Base-by-base conservation (phyloP, 2,888 invertebrate species). In the Polyommatus iphigenia region DNA sequence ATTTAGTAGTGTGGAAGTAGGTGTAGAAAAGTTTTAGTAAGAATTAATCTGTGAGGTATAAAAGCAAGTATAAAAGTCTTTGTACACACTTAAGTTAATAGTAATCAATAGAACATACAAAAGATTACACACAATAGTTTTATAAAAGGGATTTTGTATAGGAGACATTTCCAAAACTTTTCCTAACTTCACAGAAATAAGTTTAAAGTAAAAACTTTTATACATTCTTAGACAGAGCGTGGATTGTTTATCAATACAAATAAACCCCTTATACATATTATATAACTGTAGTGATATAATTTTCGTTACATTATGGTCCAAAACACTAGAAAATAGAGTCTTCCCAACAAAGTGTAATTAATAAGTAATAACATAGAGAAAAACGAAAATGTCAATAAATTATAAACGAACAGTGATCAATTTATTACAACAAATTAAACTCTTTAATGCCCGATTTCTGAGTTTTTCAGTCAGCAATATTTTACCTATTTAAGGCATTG, bases 61-160 rank as follows among this genome's bases (percentile, higher is more conserved):
- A 67, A 67, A 67, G 67, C 29, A 67, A 67, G 67, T 67, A 67
- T 24, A 67, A 67, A 29, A 32, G 15, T 67, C 13, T 67, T 29
- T 67, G 10, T 29, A 29, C 67, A 29, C 20, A 62, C 62, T 62
- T 29, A 67, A 67, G 29, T 67, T 15, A 67, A 32, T 15, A 10
- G 8, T 67, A 29, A 67, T 67, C 24, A 67, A 67, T 67, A 67
- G 15, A 67, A 67, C 29, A 67, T 67, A 32, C 29, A 67, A 67
- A 67, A 32, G 67, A 67, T 6, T 67, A 67, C 29, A 67, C 6
- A 29, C 5, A 15, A 15, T 62, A 62, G 24, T 29, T 32, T 15
- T 32, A 67, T 6, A 67, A 62, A 32, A 67, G 62, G 29, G 29
- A 67, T 32, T 67, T 67, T 18, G 67, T 67, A 32, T 18, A 67